A percentile compares a stretch with the other conserved stretches of the same genome.
These are phyloP conservation scores for Microcaecilia unicolor DNA, from an alignment of 2,797 vertebrate species.

Conservation along the genomic window DNA sequence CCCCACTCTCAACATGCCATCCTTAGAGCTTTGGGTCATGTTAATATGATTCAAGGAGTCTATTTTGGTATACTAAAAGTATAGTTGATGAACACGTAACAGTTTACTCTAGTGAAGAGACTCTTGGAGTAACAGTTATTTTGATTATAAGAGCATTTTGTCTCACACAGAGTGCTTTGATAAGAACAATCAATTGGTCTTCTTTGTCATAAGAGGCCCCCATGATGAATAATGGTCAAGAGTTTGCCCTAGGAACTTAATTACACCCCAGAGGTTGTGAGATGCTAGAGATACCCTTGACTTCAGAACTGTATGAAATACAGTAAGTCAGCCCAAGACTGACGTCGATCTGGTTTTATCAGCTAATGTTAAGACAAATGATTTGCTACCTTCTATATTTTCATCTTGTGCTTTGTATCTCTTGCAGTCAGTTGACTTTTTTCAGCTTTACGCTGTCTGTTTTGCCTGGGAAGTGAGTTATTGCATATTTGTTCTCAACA, in stretches of 20 bases:
- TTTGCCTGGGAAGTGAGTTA: conserved; percentile 55
- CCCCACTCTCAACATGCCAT: too few relatives aligned
- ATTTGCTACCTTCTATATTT: conserved; percentile 47
- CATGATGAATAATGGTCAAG: conserved; percentile 39
- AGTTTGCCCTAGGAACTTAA: conserved; percentile 43
- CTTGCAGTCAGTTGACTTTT: conserved; percentile 48
- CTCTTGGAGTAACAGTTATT: too few relatives aligned
- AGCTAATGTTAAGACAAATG: conserved; percentile 43
- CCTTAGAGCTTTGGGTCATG: too few relatives aligned
- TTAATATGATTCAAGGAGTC: too few relatives aligned
- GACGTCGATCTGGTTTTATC: conserved; percentile 52
- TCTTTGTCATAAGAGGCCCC: too few relatives aligned
- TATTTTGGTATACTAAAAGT: too few relatives aligned
- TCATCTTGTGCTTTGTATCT: conserved; percentile 44
- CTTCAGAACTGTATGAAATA: conserved; percentile 39
- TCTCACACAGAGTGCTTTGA: too few relatives aligned
- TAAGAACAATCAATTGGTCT: too few relatives aligned
- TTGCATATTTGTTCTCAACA: conserved; percentile 52
- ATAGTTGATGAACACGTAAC: too few relatives aligned
- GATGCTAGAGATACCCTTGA: conserved; percentile 37
- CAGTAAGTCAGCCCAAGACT: conserved; percentile 54
- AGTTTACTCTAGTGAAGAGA: too few relatives aligned
- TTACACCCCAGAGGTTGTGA: conserved; percentile 46
- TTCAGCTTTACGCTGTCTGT: conserved; percentile 60
- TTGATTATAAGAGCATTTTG: too few relatives aligned